Percentiles rank a stretch among this genome's conserved stretches.
Evolutionary conservation across 2,113 vertebrate species (phyloP).

Genomic region (Pelodiscus sinensis): DNA sequence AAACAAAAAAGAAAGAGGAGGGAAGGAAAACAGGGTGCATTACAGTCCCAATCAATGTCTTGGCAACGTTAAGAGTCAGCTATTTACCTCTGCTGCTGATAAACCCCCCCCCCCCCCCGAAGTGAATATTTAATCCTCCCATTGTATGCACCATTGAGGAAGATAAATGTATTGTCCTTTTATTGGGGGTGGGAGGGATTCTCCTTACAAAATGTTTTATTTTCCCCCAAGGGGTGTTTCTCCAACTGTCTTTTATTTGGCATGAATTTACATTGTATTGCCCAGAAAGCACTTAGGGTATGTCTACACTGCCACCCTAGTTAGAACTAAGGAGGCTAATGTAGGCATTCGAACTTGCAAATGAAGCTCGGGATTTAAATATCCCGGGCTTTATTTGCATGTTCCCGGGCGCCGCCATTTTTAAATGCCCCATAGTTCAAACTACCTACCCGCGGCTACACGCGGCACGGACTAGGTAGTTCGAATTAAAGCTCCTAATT

Average conservation of each 20-base stretch:
- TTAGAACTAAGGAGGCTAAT: too few relatives aligned
- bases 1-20: not conserved
- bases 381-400: too few relatives aligned
- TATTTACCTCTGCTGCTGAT: conserved; percentile 10
- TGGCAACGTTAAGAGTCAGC: conserved; percentile 6
- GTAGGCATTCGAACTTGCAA: too few relatives aligned
- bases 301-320: too few relatives aligned
- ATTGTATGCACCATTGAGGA: conserved; percentile 60
- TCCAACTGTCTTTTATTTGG: not conserved
- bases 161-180: conserved; percentile 31
- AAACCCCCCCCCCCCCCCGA: too few relatives aligned
- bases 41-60: not conserved
- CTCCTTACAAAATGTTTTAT: not conserved
- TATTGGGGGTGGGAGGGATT: conserved; percentile 32
- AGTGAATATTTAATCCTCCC: conserved; percentile 22
- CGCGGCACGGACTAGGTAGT: too few relatives aligned
- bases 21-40: accelerated
- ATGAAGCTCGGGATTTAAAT: too few relatives aligned
- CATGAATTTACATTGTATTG: not conserved
- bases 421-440: too few relatives aligned
- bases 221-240: not conserved
- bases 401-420: too few relatives aligned
- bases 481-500: too few relatives aligned
- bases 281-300: not conserved
- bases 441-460: too few relatives aligned